Evolutionary conservation across 2,113 vertebrate species (phyloP).

Genomic region (Vimba vimba): DNA sequence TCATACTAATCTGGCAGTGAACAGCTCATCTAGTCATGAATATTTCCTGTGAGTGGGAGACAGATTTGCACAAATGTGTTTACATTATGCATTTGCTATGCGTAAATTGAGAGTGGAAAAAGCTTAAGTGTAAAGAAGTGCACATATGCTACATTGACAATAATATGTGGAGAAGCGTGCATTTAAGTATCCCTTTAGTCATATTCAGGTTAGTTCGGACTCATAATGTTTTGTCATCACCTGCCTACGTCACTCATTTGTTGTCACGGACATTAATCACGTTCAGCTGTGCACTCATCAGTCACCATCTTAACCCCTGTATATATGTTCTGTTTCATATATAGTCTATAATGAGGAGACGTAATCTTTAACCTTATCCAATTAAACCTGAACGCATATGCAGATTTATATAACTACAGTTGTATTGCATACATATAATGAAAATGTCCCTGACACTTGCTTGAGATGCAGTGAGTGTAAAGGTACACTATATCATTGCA

Average conservation of each 20-base stretch:
- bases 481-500: not conserved
- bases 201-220: too few species aligned
- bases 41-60: slow-evolving; percentile 1
- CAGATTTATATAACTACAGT: not conserved
- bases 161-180: not conserved
- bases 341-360: not conserved
- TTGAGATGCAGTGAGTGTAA: not conserved
- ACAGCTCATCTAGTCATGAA: slow-evolving; percentile 24
- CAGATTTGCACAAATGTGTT: slow-evolving; percentile 9
- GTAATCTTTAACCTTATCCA: not conserved
- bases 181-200: not conserved
- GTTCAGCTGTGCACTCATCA: too few species aligned
- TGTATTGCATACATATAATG: not conserved
- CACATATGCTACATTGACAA: not conserved
- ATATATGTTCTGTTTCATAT: too few species aligned
- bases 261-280: too few species aligned
- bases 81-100: slow-evolving; percentile 5
- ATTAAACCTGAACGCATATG: not conserved
- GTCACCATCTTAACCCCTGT: too few species aligned
- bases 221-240: too few species aligned
- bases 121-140: not conserved
- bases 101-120: slow-evolving; percentile 5
- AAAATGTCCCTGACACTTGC: not conserved
- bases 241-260: too few species aligned
- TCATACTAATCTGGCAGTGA: slow-evolving; percentile 8